These are phyloP conservation scores for Melanophora roralis DNA, from an alignment of 2,888 invertebrate genomes.

Conservation along the genomic window DNA sequence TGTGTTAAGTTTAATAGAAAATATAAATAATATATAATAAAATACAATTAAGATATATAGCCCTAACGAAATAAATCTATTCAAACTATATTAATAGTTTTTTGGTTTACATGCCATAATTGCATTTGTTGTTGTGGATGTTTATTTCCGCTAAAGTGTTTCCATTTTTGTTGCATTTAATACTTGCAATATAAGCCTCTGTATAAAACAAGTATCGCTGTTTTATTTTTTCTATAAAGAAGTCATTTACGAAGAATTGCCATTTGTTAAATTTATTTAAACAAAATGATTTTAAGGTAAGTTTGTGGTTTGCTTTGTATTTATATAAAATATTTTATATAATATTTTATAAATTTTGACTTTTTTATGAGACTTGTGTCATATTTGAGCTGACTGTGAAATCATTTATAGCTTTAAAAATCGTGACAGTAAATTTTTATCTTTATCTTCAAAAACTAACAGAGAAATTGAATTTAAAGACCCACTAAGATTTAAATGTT, in stretches of 20 bases:
- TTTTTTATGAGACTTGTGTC: too few species aligned
- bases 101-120: slow-evolving; percentile 62
- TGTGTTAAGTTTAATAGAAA: slow-evolving; percentile 46
- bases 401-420: too few species aligned
- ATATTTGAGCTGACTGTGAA: too few species aligned
- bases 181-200: not conserved
- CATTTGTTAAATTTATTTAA: slow-evolving; percentile 66
- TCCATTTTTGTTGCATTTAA: not conserved
- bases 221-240: slow-evolving; percentile 59
- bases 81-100: not conserved
- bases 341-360: too few species aligned
- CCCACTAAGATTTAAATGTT: too few species aligned
- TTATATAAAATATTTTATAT: not conserved
- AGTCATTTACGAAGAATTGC: slow-evolving; percentile 67
- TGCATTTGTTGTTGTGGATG: slow-evolving; percentile 62
- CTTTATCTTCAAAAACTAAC: too few species aligned
- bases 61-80: slow-evolving; percentile 10
- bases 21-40: not conserved
- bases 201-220: slow-evolving; percentile 54
- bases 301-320: slow-evolving; percentile 51
- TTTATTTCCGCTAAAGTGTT: slow-evolving; percentile 35
- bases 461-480: too few species aligned
- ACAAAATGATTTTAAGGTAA: slow-evolving; percentile 75
- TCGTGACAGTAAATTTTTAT: too few species aligned
- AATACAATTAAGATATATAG: not conserved